Percentiles rank a stretch among this genome's conserved stretches.
phyloP scores from a whole-genome alignment of 2,797 vertebrate species.

The Protonibea diacanthus region DNA sequence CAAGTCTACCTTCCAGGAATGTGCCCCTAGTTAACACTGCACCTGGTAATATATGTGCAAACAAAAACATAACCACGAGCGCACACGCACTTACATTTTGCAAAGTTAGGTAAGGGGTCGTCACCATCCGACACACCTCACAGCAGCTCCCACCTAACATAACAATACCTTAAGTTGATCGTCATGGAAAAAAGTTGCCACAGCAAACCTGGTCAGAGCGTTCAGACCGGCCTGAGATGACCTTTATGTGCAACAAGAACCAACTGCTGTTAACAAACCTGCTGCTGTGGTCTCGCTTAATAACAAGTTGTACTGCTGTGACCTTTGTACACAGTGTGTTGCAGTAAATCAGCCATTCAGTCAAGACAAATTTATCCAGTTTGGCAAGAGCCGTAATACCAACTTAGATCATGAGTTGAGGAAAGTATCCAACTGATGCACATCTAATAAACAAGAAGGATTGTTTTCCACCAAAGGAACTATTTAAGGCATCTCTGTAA shows the following conservation, averaged over 20 bases:
- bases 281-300: slow-evolving; percentile 23
- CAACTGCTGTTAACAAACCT: slow-evolving; percentile 29
- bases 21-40: slow-evolving; percentile 9
- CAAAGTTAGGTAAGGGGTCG: background rate
- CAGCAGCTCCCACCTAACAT: slow-evolving; percentile 3
- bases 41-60: background rate
- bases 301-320: slow-evolving; percentile 23
- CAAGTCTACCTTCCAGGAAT: slow-evolving; percentile 16
- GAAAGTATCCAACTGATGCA: slow-evolving; percentile 6
- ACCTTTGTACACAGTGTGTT: slow-evolving; percentile 31
- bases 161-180: slow-evolving; percentile 21
- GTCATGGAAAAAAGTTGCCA: slow-evolving; percentile 47
- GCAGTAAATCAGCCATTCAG: slow-evolving; percentile 21
- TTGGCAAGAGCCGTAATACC: slow-evolving; percentile 30
- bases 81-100: slow-evolving; percentile 4
- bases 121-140: slow-evolving; percentile 18
- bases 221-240: slow-evolving; percentile 23
- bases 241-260: slow-evolving; percentile 27
- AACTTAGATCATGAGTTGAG: slow-evolving; percentile 35
- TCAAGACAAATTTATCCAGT: slow-evolving; percentile 8
- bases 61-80: slow-evolving; percentile 17
- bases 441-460: slow-evolving; percentile 9
- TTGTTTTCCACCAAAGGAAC: slow-evolving; percentile 5
- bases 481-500: slow-evolving; percentile 4
- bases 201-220: slow-evolving; percentile 7